These are phyloP conservation scores for Callipepla squamata DNA, from an alignment of 2,113 vertebrate species.

Conservation along the genomic window DNA sequence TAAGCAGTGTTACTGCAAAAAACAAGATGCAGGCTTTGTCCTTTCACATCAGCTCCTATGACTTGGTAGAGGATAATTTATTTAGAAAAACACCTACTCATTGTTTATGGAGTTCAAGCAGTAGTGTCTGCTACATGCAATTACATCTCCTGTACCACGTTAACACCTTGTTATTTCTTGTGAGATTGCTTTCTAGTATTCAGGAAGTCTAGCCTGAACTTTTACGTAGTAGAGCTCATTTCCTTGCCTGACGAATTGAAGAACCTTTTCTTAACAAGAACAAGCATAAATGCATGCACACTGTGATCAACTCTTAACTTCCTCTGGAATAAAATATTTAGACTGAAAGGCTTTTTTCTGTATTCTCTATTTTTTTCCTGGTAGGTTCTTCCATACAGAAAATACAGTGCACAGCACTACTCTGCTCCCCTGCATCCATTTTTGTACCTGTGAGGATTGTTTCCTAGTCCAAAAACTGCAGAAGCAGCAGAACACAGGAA, in stretches of 20 bases:
- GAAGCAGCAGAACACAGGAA: background rate
- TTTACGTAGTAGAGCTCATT: background rate
- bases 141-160: background rate
- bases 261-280: background rate
- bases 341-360: background rate
- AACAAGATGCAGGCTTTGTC: background rate
- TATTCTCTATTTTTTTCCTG: background rate
- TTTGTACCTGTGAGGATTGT: rapidly evolving
- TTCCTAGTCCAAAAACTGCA: background rate
- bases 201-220: background rate
- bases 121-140: background rate
- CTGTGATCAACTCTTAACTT: background rate
- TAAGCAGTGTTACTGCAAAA: background rate
- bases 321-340: background rate
- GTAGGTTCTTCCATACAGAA: background rate
- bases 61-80: background rate
- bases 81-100: background rate
- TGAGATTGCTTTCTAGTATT: background rate
- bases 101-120: background rate
- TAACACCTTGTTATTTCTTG: background rate
- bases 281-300: background rate
- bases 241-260: background rate
- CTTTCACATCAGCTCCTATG: background rate
- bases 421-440: too few relatives aligned
- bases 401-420: background rate